Percentiles rank a stretch among this genome's conserved stretches.
phyloP scores from a whole-genome alignment of 2,888 invertebrate species.

The Cyclophora albipunctata region DNA sequence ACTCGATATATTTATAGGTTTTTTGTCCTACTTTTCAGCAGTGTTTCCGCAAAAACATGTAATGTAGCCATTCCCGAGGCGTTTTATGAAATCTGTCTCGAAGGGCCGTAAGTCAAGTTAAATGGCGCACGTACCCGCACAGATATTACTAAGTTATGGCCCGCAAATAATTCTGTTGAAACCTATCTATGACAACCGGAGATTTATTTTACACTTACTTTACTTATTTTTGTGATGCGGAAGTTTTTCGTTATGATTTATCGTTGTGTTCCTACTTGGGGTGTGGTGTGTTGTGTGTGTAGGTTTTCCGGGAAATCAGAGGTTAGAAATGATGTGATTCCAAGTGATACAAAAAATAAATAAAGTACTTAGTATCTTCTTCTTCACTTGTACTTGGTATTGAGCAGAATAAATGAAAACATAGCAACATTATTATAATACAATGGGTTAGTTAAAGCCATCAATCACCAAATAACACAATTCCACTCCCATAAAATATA shows the following conservation, averaged over 20 bases:
- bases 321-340: too few species aligned
- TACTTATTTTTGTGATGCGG: conserved; percentile 9
- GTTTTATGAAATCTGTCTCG: conserved; percentile 32
- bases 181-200: conserved; percentile 12
- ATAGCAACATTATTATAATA: too few species aligned
- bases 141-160: conserved; percentile 57
- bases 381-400: too few species aligned
- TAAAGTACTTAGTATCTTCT: too few species aligned
- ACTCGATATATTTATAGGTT: too few species aligned
- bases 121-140: conserved; percentile 46
- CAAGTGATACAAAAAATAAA: too few species aligned
- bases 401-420: too few species aligned
- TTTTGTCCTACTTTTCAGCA: too few species aligned
- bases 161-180: conserved; percentile 34
- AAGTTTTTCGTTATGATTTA: not conserved
- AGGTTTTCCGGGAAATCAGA: too few species aligned
- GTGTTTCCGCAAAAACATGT: conserved; percentile 5
- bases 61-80: conserved; percentile 5
- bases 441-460: too few species aligned
- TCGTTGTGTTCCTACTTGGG: not conserved
- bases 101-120: conserved; percentile 49
- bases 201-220: conserved; percentile 15
- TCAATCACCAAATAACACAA: too few species aligned
- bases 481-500: too few species aligned
- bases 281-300: not conserved